Base-by-base conservation (phyloP, 2,113 vertebrate genomes). In the Falcunculus frontatus region DNA sequence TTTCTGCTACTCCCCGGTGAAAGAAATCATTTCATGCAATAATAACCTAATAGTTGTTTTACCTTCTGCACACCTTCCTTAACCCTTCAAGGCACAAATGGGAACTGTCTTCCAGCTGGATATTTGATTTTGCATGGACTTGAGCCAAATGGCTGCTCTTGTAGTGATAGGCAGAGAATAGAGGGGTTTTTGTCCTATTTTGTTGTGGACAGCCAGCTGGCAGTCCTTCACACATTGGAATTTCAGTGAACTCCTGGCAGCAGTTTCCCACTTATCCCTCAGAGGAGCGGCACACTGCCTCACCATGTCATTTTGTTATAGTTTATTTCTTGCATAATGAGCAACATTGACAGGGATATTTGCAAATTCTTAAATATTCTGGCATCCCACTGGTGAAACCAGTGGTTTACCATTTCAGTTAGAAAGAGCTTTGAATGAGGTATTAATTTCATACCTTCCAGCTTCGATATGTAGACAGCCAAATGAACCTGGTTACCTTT, bases 131-230 rank as follows among this genome's bases (percentile, higher is more conserved):
- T 63, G 41, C 23, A 21, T 30, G 41, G 73, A n/a, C 11, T 44
- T 27, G 77, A 80, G 92, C 93, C 95, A 97, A 77, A 75, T 84
- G 60, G 32, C 86, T 87, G 73, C 76, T 95, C 60, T 77, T 78
- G 32, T 26, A 79, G 73, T 44, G 72, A 86, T 52, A 92, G 83
- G 69, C 73, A 64, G 39, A 94, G 72, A 74, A 93, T 41, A 37
- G 1, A 83, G 21, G 25, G n/a, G 2, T 77, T 89, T 83, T 86
- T 89, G 46, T 77, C 52, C 68, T 49, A 10, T 14, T 77, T 60
- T 82, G 33, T 32, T 64, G 80, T 80, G 83, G 69, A 30, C 70
- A 95, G 88, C 92, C 96, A 97, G 91, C 93, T 98, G 98, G 96
- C 92, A 94, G 53, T 41, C 56, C 37, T 69, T 78, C 1, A 1